Evolutionary conservation across 1,140 invertebrate genomes (phyloP).

Genomic region (Tetragonula clypearis): DNA sequence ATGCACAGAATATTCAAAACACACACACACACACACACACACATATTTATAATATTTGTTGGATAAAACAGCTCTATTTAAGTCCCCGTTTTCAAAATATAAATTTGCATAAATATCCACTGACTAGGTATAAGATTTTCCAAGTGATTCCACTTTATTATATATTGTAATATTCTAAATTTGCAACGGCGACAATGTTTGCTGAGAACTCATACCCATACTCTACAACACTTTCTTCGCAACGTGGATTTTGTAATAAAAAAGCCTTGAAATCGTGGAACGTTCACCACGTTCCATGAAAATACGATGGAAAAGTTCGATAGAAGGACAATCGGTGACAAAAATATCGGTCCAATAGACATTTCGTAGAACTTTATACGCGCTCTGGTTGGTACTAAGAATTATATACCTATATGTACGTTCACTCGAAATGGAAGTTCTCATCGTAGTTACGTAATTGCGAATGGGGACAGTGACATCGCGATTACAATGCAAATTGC

Average conservation of each 20-base stretch:
- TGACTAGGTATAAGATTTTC: too few relatives aligned
- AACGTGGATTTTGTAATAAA: too few relatives aligned
- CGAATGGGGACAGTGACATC: not conserved
- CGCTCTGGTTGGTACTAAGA: not conserved
- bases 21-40: too few relatives aligned
- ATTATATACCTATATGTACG: not conserved
- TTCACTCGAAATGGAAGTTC: not conserved
- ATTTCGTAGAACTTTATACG: not conserved
- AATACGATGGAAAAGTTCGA: too few relatives aligned
- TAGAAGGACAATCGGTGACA: not conserved
- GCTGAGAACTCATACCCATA: not conserved
- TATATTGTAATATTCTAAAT: too few relatives aligned
- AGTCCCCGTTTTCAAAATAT: not conserved
- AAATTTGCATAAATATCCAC: too few relatives aligned
- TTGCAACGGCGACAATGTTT: not conserved
- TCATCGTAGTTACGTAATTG: not conserved
- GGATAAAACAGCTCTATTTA: not conserved
- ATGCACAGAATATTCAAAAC: too few relatives aligned
- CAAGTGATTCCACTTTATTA: too few relatives aligned
- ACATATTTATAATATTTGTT: not conserved
- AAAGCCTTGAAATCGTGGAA: too few relatives aligned
- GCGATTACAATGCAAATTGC: not conserved
- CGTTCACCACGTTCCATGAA: too few relatives aligned
- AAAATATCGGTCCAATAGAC: not conserved
- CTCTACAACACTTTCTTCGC: slow-evolving; percentile 1